Evolutionary conservation across 2,113 vertebrate genomes (phyloP).

Genomic region (Dipodomys stephensi): DNA sequence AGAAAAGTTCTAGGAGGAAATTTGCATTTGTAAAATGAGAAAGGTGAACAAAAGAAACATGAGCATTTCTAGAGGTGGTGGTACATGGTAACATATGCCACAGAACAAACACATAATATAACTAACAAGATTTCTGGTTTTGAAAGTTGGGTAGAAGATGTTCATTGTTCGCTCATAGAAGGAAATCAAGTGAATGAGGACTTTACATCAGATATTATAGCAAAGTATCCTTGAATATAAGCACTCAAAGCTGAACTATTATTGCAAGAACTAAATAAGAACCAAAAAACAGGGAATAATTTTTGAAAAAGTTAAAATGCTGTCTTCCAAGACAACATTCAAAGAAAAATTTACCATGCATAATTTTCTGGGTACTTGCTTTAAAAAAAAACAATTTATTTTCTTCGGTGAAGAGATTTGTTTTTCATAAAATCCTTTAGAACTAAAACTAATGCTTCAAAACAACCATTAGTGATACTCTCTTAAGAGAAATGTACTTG

Average conservation of each 20-base stretch:
- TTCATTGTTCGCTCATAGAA: background rate
- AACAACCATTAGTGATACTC: background rate
- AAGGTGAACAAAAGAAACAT: background rate
- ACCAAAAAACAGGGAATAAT: background rate
- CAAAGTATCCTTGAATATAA: background rate
- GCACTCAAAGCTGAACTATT: background rate
- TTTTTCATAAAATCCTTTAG: background rate
- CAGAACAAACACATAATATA: background rate
- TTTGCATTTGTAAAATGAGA: background rate
- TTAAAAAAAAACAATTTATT: background rate
- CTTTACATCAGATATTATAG: background rate
- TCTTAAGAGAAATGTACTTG: background rate
- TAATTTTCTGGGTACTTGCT: background rate
- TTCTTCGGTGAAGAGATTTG: background rate
- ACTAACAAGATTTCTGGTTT: background rate
- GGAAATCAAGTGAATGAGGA: background rate
- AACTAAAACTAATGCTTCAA: conserved; percentile 7
- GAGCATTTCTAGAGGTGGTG: background rate
- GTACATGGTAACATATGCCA: background rate
- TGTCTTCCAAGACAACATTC: conserved; percentile 10
- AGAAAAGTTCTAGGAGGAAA: background rate
- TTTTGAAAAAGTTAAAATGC: background rate
- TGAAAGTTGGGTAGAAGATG: background rate
- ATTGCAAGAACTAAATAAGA: background rate
- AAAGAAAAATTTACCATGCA: background rate